phyloP scores from a whole-genome alignment of 2,888 invertebrate genomes.

The Xestobium rufovillosum region DNA sequence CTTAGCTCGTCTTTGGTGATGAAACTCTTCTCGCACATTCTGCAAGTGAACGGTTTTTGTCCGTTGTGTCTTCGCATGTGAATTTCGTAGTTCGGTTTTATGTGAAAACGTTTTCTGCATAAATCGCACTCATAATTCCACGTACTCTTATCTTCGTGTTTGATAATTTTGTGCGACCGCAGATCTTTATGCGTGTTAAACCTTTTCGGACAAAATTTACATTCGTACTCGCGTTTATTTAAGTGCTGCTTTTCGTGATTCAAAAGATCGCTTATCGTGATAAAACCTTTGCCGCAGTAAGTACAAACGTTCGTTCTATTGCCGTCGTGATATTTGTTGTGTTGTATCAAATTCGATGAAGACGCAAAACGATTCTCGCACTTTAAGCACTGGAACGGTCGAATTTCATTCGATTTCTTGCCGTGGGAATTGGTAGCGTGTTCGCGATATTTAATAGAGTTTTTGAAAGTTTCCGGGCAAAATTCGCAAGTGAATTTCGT shows the following conservation, averaged over 20 bases:
- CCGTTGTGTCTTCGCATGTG: slow-evolving; percentile 24
- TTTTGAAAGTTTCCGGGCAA: too few relatives aligned
- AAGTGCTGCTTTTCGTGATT: slow-evolving; percentile 33
- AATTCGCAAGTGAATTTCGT: too few relatives aligned
- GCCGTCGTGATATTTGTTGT: slow-evolving; percentile 32
- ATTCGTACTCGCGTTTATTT: slow-evolving; percentile 30
- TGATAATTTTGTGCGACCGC: slow-evolving; percentile 32
- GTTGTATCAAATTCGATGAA: slow-evolving; percentile 30
- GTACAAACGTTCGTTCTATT: slow-evolving; percentile 30
- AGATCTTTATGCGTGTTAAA: slow-evolving; percentile 33
- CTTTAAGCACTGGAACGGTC: slow-evolving; percentile 28
- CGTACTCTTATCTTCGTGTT: slow-evolving; percentile 31
- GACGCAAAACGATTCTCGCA: slow-evolving; percentile 30
- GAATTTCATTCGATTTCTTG: slow-evolving; percentile 22
- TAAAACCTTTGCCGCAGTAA: slow-evolving; percentile 40
- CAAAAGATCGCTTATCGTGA: slow-evolving; percentile 31
- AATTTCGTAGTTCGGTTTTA: slow-evolving; percentile 20
- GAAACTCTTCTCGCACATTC: slow-evolving; percentile 24
- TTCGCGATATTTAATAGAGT: too few relatives aligned
- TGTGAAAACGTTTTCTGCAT: slow-evolving; percentile 23
- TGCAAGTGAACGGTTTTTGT: slow-evolving; percentile 23
- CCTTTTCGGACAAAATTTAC: slow-evolving; percentile 29
- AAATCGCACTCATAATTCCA: slow-evolving; percentile 27
- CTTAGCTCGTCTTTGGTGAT: slow-evolving; percentile 24
- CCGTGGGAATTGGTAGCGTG: too few relatives aligned